Evolutionary conservation across 2,113 vertebrate genomes (phyloP), one percentile per base, ranked within the genome.

Genomic region (Castor canadensis): DNA sequence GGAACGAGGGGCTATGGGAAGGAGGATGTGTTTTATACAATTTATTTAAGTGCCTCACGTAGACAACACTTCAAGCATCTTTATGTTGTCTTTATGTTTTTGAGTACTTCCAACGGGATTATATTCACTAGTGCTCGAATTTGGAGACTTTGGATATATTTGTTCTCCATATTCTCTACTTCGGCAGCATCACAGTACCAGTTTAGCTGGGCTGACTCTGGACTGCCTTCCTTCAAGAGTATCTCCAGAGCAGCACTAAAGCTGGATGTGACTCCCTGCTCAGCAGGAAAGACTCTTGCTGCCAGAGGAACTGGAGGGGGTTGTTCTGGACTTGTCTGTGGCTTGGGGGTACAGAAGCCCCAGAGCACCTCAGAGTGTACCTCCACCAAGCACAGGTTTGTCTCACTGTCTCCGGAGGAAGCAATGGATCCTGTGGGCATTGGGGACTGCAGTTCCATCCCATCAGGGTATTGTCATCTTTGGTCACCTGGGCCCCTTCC

Each of bases 1-100:
- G 4, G 94, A 96, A 92, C 40, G 84, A 92, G 76, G 62, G 96
- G 87, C 67, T 38, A 3, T 94, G 92, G 93, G 84, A 94, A 92
- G 92, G n/a, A 67, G 4, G 60, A 62, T 0, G 20, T 2, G 58
- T 87, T 97, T 97, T 84, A 54, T 71, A 62, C 62, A 19, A 64
- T 77, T 93, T 75, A 87, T 40, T 40, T 40, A 19, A 62, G 93
- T 75, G 83, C 91, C 62, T 91, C 43, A 80, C 62, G 73, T 15
- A 62, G 49, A 87, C 72, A 58, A 71, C 26, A 67, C 35, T 83
- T 86, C 62, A 84, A 15, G 84, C 91, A 64, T 80, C 88, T 93
- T 40, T 15, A 30, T 28, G 32, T 38, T 60, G 60, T 69, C 43
- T 28, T 45, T 35, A 45, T 6, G 24, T 67, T 28, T 56, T 62